Base-by-base conservation (phyloP, 2,113 vertebrate species). In the Silurus glanis region DNA sequence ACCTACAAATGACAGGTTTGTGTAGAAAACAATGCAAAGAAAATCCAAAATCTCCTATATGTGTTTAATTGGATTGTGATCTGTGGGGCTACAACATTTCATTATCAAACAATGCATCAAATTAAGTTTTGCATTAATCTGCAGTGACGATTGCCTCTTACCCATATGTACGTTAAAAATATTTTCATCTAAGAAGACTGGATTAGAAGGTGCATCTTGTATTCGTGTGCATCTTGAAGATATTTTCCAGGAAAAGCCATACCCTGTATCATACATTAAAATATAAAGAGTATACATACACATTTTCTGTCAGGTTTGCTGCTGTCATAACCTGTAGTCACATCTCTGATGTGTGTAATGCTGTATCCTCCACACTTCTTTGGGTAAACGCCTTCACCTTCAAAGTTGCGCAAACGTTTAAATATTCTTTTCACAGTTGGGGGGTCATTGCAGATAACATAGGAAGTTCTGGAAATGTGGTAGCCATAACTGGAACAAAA, bases 281-380 rank as follows among this genome's bases (percentile, higher is more conserved):
- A 69, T 3, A 37, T 25, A 21, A 14, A 53, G 28, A 83, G 16
- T 21, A 56, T 80, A 81, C 91, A 82, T 94, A 98, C 98, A 47
- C 96, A 96, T 92, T 94, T 93, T 64, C 93, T 92, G 91, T 94
- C 94, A 0, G 90, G 93, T 81, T 93, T 96, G 92, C 97, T 97
- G 95, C 96, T 99, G 88, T 99, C 97, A 14, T 97, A 98, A 82
- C 97, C 98, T 0, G 95, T 97, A 91, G 97, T 99, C 4, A 97
- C 9, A 4, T 99, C 97, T 74, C 97, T 91, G 1, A 98, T 76
- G 0, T 97, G 94, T 3, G 95, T n/a, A 61, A 99, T 94, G 62
- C 37, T 91, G 89, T 96, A 94, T 21, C 86, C 3, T 0, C 96
- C 97, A 79, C 97, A 98, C 9, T 21, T 89, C 21, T 89, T 90